Evolutionary conservation across 23 tunicate genomes (phyloP).

Genomic region (Trididemnum nubilum): DNA sequence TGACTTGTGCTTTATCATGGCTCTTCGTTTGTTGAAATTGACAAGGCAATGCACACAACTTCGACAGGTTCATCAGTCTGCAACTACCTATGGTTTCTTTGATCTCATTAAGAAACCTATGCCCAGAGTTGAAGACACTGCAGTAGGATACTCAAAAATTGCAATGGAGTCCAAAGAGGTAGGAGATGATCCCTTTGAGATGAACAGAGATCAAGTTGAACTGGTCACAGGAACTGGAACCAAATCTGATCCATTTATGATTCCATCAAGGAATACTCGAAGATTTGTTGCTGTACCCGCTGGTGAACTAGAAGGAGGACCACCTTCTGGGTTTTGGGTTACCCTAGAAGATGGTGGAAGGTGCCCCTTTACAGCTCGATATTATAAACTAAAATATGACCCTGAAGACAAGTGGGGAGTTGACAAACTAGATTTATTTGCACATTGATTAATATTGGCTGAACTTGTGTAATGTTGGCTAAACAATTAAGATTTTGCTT

Average conservation of each 20-base stretch:
- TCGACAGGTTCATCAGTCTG: conserved; percentile 20
- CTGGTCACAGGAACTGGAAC: conserved; percentile 63
- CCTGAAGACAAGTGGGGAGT: conserved; percentile 82
- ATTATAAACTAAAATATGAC: conserved; percentile 60
- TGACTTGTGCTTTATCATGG: too few species aligned
- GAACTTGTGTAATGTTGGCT: neutral
- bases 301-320: conserved; percentile 43
- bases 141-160: conserved; percentile 61
- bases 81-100: conserved; percentile 7
- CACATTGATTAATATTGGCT: conserved; percentile 17
- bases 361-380: conserved; percentile 74
- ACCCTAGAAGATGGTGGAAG: conserved; percentile 80
- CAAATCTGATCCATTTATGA: conserved; percentile 58
- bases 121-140: conserved; percentile 36
- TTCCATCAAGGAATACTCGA: conserved; percentile 44
- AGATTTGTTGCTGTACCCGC: conserved; percentile 46
- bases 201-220: conserved; percentile 38
- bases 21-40: neutral
- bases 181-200: conserved; percentile 81
- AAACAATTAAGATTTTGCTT: too few species aligned
- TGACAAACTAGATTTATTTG: conserved; percentile 27
- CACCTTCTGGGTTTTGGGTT: conserved; percentile 62
- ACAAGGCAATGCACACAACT: neutral
- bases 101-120: conserved; percentile 11
- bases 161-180: conserved; percentile 53